Base-by-base conservation (phyloP, 2,888 invertebrate genomes). In the Cheilosia scutellata region DNA sequence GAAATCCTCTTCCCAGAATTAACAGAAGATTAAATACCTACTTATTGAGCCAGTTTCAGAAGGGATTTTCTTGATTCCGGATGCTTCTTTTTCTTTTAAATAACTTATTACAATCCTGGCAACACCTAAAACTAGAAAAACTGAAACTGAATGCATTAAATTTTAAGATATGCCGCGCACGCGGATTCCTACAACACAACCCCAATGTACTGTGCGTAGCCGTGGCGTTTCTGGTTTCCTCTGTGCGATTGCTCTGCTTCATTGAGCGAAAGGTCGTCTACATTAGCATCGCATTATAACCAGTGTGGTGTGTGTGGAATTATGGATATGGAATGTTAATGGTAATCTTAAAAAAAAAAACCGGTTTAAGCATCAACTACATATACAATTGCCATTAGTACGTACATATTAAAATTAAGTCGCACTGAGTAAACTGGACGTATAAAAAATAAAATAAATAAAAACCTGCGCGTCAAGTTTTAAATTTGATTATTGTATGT, bases 231-330 rank as follows among this genome's bases (percentile, higher is more conserved):
- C 47, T 33, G 13, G 47, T 29, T 47, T 62, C 63, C 16, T 20
- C 5, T 3, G 40, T 11, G 20, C 27, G 11, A 57, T 29, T 42
- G 20, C 9, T n/a, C 13, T 27, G 53, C 44, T 47, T 65, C 29
- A 42, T 72, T 53, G 9, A 16, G 51, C 44, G 27, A 57, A 74
- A 74, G 75, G 75, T 66, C 58, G 20, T 75, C 65, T 40, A 57
- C 65, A 66, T 58, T 66, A 51, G 51, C 51, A 51, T 20, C 47
- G 20, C 47, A 62, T 31, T 31, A 49, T 11, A 57, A 44, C 55
- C 11, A 40, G 33, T 27, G 16, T 47, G 33, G n/a, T 49, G 37
- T 49, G 53, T 33, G 20, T 16, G 62, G 72, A 74, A 51, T 11
- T 37, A 11, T 37, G 37, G 37, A 37, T 4, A 37, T 55, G 55